These are phyloP conservation scores for Ginglymostoma cirratum DNA, from an alignment of 2,113 vertebrate species.

Conservation along the genomic window DNA sequence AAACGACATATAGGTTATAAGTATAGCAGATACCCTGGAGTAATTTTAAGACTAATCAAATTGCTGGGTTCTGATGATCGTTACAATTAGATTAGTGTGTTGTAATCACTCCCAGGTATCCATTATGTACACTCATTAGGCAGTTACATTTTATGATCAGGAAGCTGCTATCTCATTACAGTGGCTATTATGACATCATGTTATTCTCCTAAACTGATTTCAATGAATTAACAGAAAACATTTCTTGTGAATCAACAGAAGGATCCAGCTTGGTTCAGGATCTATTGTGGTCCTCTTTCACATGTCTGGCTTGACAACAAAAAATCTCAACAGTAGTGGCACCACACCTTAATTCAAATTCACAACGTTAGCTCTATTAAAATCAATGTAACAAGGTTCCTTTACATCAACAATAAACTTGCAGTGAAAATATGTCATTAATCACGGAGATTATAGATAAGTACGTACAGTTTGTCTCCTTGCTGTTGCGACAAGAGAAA, in stretches of 20 bases:
- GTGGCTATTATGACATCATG: conserved; percentile 11
- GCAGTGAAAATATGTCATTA: background rate
- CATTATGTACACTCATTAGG: conserved; percentile 21
- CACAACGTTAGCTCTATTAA: background rate
- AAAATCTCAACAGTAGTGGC: background rate
- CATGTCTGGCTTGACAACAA: background rate
- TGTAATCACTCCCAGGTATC: conserved; percentile 35
- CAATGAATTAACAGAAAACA: conserved; percentile 32
- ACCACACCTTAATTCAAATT: background rate
- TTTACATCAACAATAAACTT: background rate
- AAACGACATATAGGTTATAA: conserved; percentile 19
- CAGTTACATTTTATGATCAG: conserved; percentile 31
- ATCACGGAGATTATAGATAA: background rate
- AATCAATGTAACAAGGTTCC: background rate
- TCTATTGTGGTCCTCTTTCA: background rate
- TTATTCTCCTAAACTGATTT: conserved; percentile 20
- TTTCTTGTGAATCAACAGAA: background rate
- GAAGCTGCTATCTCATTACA: conserved; percentile 31
- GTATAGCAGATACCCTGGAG: conserved; percentile 2
- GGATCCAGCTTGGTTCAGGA: background rate
- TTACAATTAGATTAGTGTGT: conserved; percentile 30
- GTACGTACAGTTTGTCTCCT: background rate
- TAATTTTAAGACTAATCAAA: conserved; percentile 34
- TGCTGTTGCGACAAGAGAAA: background rate
- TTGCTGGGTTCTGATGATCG: conserved; percentile 17